Evolutionary conservation across 2,888 invertebrate genomes (phyloP), one percentile per base, ranked within the genome.

Genomic region (Stenodema calcarata): DNA sequence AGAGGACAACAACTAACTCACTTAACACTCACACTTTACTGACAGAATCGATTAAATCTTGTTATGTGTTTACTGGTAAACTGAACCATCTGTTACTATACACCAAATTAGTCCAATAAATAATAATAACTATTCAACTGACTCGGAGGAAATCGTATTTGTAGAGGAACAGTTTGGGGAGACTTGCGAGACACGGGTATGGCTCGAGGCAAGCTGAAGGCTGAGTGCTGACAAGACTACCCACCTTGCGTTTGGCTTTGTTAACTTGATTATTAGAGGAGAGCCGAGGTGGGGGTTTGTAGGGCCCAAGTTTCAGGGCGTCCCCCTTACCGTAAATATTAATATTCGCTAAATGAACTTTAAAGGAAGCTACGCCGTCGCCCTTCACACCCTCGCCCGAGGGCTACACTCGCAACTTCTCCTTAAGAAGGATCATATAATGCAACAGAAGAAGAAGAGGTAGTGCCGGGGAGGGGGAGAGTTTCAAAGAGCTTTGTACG

Each of bases 301-400:
- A 73, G 35, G 35, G 30, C 73, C 73, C 73, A 73, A 73, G 73
- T 73, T 73, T 41, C 73, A n/a, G 18, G 35, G 73, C 73, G 30
- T 41, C 73, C 73, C 41, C 73, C 18, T 35, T 18, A 73, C 73
- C 73, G 73, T 73, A 73, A 73, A 73, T 73, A 73, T 73, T 73
- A 73, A 73, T 73, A 73, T 73, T 73, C 73, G 41, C 73, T 73
- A 73, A 73, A 73, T 73, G 73, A 73, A 73, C 73, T 73, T 73
- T 73, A 73, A 73, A 73, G 73, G 35, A 35, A 30, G 41, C 73
- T 35, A 14, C 73, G n/a, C 73, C 35, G 14, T 30, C 73, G 41
- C 30, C 73, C 73, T 73, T 73, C 73, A 30, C 73, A 30, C 73
- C 73, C 41, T 73, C 73, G 23, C 62, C 23, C 27, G 62, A 23